phyloP scores from a whole-genome alignment of 1,140 invertebrate species.

The Zaprionus africanus region DNA sequence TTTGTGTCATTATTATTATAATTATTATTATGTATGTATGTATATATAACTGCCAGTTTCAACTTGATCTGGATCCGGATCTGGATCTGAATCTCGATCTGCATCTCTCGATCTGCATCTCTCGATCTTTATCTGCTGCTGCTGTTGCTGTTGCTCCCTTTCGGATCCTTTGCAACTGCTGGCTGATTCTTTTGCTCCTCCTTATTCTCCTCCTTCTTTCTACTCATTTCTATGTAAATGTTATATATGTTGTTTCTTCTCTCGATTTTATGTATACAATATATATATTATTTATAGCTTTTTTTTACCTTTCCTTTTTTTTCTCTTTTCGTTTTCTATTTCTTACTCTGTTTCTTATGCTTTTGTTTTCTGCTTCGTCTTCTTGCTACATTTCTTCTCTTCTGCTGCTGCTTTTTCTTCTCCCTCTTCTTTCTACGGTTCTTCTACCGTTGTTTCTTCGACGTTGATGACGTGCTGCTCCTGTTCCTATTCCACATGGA shows the following conservation, averaged over 20 bases:
- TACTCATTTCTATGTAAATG: constrained; percentile 32
- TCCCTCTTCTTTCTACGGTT: background rate
- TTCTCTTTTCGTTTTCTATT: background rate
- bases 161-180: constrained; percentile 1
- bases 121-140: constrained; percentile 17
- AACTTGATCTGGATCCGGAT: background rate
- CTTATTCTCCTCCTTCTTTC: constrained; percentile 3
- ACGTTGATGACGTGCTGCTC: constrained; percentile 38
- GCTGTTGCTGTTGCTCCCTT: constrained; percentile 20
- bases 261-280: constrained; percentile 40
- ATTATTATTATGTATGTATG: constrained; percentile 17
- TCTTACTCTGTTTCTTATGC: constrained; percentile 14
- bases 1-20: constrained; percentile 4
- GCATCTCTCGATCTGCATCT: constrained; percentile 1
- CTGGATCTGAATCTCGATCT: background rate
- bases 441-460: constrained; percentile 24
- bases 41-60: constrained; percentile 27
- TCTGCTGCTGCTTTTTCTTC: background rate
- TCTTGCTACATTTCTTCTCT: background rate
- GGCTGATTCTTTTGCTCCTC: background rate
- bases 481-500: constrained; percentile 11
- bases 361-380: constrained; percentile 12
- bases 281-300: constrained; percentile 60
- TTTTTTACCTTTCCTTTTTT: background rate
- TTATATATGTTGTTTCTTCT: constrained; percentile 32